Evolutionary conservation across 2,797 vertebrate species (phyloP), one percentile per base, ranked within the genome.

Genomic region (Graptemys geographica): DNA sequence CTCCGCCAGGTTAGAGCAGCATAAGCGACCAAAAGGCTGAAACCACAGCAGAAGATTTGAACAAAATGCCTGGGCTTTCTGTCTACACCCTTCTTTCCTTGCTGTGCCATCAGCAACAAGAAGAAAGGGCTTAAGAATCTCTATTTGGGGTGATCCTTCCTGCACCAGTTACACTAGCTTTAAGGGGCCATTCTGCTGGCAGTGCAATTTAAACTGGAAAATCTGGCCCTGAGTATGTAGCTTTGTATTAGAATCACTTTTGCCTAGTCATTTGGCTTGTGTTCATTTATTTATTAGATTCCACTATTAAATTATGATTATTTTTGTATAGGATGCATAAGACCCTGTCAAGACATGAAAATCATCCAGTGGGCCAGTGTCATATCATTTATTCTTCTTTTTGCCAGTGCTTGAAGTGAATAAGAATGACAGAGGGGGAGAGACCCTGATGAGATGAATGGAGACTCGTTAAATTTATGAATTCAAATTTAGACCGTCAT

Each of bases 181-280:
- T 2, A 83, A n/a, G 76, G 92, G 84, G 80, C 8, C 0, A 51
- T 37, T 3, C 33, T 33, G 6, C 6, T 62, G 47, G 9, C 23
- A 83, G 4, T 3, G 69, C 28, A 13, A 8, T 83, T 83, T 28
- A 31, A 74, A 31, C 11, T 31, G 74, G 31, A 86, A 37, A 19
- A 79, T 1, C 31, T 11, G 53, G 9, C 31, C 49, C 5, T 51
- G 23, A 88, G 76, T 27, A 41, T 1, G 83, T 0, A 79, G 10
- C 5, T 79, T 83, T 57, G 27, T 12, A 11, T 47, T 57, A 18
- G 41, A 89, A 41, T 33, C 15, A 62, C 59, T 62, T 65, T 65
- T 65, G 18, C 0, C 0, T 3, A 3, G 1, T 31, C 81, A 65
- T n/a, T n/a, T n/a, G 27, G 72, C 56, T 49, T 87, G 12, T 90